These are phyloP conservation scores for Pelagia noctiluca DNA, from an alignment of 30 jellyfish, hydroid and myxozoan genomes.

Conservation along the genomic window DNA sequence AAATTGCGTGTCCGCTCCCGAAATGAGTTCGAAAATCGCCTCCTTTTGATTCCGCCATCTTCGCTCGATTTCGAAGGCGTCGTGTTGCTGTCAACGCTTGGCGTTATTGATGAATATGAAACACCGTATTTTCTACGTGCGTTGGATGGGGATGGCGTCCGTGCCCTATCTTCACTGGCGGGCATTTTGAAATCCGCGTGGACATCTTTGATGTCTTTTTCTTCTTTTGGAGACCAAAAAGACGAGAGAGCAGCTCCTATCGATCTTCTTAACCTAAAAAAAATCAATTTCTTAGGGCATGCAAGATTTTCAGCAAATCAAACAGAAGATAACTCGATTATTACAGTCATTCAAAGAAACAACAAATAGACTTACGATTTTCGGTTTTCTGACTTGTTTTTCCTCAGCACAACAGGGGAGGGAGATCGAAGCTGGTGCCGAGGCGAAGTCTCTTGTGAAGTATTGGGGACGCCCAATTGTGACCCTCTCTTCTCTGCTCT, in stretches of 20 bases:
- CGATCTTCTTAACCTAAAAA: constrained; percentile 84
- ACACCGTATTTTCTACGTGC: constrained; percentile 73
- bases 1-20: constrained; percentile 67
- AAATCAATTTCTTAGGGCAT: not conserved
- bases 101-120: constrained; percentile 39
- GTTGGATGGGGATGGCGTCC: not conserved
- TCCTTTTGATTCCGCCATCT: constrained; percentile 42
- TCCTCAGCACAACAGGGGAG: constrained; percentile 28
- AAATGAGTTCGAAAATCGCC: constrained; percentile 70
- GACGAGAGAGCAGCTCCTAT: constrained; percentile 94
- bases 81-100: not conserved
- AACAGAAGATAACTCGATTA: not conserved
- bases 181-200: constrained; percentile 6
- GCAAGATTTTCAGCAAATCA: not conserved
- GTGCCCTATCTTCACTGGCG: not conserved
- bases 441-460: not conserved
- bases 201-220: constrained; percentile 29
- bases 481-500: not conserved
- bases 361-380: constrained; percentile 75
- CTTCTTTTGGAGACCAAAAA: constrained; percentile 89
- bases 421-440: not conserved
- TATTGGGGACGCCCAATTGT: not conserved
- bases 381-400: constrained; percentile 56
- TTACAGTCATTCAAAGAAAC: no score
- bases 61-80: constrained; percentile 30